These are phyloP conservation scores for Campaea margaritaria DNA, from an alignment of 2,888 invertebrate species.

Conservation along the genomic window DNA sequence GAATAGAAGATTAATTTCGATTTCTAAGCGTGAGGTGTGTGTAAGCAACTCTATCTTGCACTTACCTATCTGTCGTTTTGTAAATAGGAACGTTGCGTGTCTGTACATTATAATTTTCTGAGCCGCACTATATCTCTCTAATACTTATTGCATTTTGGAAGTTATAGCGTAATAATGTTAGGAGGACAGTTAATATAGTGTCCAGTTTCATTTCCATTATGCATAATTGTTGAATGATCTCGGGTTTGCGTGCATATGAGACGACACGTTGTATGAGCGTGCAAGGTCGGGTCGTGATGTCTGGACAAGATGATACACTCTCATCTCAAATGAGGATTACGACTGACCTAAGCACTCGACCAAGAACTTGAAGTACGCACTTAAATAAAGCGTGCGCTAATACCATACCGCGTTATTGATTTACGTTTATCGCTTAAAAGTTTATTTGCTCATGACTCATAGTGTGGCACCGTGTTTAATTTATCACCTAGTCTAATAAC, in stretches of 20 bases:
- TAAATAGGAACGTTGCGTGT: constrained; percentile 48
- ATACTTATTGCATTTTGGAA: constrained; percentile 47
- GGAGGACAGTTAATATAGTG: constrained; percentile 43
- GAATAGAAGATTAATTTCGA: constrained; percentile 25
- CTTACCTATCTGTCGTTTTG: constrained; percentile 36
- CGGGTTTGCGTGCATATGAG: constrained; percentile 10
- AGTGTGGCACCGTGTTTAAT: too few species aligned
- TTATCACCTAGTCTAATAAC: too few species aligned
- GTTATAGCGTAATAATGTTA: constrained; percentile 51
- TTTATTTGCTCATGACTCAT: too few species aligned
- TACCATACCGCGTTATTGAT: background rate
- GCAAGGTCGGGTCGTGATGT: constrained; percentile 29
- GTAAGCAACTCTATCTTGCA: constrained; percentile 26
- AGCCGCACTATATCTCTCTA: constrained; percentile 41
- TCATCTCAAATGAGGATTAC: constrained; percentile 26
- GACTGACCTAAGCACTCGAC: constrained; percentile 7
- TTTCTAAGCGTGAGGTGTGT: constrained; percentile 26
- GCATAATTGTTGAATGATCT: constrained; percentile 25
- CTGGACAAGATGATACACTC: constrained; percentile 17
- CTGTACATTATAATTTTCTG: constrained; percentile 48
- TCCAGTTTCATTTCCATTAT: constrained; percentile 37
- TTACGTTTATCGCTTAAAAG: background rate
- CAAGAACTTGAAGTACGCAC: constrained; percentile 4
- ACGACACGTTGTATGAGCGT: constrained; percentile 10
- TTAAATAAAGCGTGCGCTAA: background rate